These are phyloP conservation scores for Lucilia sericata DNA, from an alignment of 1,140 invertebrate species.

Conservation along the genomic window DNA sequence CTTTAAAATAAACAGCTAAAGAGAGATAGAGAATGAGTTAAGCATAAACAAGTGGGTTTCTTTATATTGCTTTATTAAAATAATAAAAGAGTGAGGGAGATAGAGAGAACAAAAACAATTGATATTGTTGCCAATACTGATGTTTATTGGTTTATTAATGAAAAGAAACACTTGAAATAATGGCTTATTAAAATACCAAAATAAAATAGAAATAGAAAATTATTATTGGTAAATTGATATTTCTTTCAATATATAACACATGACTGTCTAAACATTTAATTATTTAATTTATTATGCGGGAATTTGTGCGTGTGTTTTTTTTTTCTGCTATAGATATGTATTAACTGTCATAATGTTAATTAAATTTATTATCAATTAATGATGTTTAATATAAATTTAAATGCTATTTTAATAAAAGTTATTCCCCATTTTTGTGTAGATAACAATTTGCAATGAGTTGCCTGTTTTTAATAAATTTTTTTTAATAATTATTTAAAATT, in stretches of 20 bases:
- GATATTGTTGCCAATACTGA: background rate
- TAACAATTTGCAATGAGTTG: too few relatives aligned
- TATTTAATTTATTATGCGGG: background rate
- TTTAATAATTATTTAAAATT: too few relatives aligned
- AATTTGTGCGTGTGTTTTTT: background rate
- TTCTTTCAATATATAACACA: background rate
- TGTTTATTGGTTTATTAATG: too few relatives aligned
- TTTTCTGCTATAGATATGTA: too few relatives aligned
- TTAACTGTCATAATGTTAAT: background rate
- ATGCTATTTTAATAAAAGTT: too few relatives aligned
- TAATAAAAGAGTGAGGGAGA: too few relatives aligned
- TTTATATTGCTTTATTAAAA: too few relatives aligned
- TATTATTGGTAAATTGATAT: background rate
- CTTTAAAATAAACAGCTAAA: too few relatives aligned
- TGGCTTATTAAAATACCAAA: conserved; percentile 2
- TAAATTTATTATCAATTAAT: conserved; percentile 9
- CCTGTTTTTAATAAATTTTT: too few relatives aligned
- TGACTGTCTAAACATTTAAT: background rate
- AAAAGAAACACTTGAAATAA: conserved; percentile 10
- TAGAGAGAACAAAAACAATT: background rate
- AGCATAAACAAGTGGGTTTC: too few relatives aligned
- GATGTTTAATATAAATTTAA: background rate
- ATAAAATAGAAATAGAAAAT: background rate
- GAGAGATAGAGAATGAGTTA: too few relatives aligned
- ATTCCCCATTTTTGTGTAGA: too few relatives aligned